A percentile compares a stretch with the other conserved stretches of the same genome.
phyloP scores from a whole-genome alignment of 2,888 invertebrate species.

The Volucella inflata region DNA sequence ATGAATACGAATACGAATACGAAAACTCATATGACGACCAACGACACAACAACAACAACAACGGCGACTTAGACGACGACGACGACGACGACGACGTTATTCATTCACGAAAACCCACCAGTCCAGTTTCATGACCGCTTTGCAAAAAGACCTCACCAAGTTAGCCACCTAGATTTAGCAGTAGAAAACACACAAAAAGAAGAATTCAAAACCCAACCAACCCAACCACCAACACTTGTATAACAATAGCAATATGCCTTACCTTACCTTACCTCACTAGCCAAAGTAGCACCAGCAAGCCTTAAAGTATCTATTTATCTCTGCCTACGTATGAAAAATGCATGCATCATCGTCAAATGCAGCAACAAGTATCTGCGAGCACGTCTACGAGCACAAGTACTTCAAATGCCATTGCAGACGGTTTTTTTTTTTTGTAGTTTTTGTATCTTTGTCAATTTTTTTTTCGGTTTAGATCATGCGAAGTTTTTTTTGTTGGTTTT shows the following conservation, averaged over 20 bases:
- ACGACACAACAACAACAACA: not conserved
- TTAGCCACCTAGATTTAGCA: conserved; percentile 71
- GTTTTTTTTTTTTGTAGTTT: conserved; percentile 21
- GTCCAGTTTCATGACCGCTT: conserved; percentile 75
- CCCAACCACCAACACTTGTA: conserved; percentile 48
- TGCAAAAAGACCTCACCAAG: conserved; percentile 49
- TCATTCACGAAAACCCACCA: conserved; percentile 76
- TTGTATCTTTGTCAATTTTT: not conserved
- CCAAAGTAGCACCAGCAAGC: not conserved
- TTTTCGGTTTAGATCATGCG: conserved; percentile 65
- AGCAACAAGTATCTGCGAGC: conserved; percentile 60
- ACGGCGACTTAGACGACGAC: no score
- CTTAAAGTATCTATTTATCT: conserved; percentile 55
- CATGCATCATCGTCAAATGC: conserved; percentile 73
- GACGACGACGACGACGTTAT: conserved; percentile 51
- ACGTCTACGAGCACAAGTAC: conserved; percentile 5
- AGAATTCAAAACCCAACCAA: conserved; percentile 51
- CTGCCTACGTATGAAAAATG: conserved; percentile 69
- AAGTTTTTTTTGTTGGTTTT: conserved; percentile 6
- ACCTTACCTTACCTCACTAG: not conserved
- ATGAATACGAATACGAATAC: no score
- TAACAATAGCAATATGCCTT: conserved; percentile 29
- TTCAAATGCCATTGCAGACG: conserved; percentile 51
- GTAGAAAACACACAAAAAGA: conserved; percentile 57
- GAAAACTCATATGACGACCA: not conserved